Percentiles rank a stretch among this genome's conserved stretches.
These are phyloP conservation scores for Cryptotis parvus DNA, from an alignment of 2,113 vertebrate genomes.

Conservation along the genomic window DNA sequence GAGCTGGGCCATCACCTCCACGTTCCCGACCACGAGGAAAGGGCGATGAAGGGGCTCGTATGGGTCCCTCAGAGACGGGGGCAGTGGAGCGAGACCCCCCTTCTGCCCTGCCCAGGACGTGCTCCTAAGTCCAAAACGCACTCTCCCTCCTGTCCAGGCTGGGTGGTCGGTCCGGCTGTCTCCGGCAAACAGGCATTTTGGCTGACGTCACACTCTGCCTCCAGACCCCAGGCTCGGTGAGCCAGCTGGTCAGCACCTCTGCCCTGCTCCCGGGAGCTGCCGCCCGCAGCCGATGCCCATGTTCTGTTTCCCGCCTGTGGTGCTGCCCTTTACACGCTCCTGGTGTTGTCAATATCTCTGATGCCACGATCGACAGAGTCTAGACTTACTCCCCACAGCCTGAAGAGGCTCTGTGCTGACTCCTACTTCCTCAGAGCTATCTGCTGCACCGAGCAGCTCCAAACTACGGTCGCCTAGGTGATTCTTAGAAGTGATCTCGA, in stretches of 20 bases:
- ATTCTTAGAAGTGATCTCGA: not conserved
- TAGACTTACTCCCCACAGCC: too few relatives aligned
- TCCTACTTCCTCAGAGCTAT: not conserved
- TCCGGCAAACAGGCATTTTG: not conserved
- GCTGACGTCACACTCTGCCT: not conserved
- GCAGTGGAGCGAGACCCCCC: too few relatives aligned
- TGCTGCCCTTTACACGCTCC: not conserved
- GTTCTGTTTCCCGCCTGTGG: not conserved
- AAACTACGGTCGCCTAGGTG: not conserved
- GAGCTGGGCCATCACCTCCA: too few relatives aligned
- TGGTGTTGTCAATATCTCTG: not conserved
- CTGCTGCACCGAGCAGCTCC: too few relatives aligned
- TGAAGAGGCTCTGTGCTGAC: not conserved
- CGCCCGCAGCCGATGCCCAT: too few relatives aligned
- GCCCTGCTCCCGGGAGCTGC: not conserved
- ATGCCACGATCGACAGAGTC: too few relatives aligned
- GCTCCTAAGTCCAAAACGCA: too few relatives aligned
- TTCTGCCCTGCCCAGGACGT: too few relatives aligned
- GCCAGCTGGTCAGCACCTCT: not conserved
- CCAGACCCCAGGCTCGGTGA: not conserved
- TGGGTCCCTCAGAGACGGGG: not conserved
- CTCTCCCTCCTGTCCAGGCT: too few relatives aligned
- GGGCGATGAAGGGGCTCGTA: accelerated
- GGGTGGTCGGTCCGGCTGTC: too few relatives aligned
- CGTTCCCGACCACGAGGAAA: not conserved